phyloP scores from a whole-genome alignment of 2,888 invertebrate genomes.

The Apamea crenata region DNA sequence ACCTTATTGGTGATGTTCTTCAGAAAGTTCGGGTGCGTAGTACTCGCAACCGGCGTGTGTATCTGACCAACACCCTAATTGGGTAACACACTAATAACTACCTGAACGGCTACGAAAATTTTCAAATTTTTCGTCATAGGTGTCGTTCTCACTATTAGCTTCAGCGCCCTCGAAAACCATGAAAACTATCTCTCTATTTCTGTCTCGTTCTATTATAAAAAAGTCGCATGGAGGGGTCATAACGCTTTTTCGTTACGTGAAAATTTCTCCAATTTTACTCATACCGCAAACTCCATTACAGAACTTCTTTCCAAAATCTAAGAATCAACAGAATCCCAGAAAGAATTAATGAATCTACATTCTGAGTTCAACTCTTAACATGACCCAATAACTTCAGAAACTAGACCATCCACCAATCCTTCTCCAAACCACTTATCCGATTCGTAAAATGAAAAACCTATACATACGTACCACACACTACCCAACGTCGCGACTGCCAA shows the following conservation, averaged over 20 bases:
- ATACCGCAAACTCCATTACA: too few relatives aligned
- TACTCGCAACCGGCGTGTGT: neutral
- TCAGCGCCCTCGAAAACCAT: too few relatives aligned
- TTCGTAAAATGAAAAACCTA: conserved; percentile 25
- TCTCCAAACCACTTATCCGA: conserved; percentile 1
- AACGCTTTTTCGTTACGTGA: too few relatives aligned
- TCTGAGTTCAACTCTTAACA: neutral
- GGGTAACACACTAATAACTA: too few relatives aligned
- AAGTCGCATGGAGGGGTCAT: too few relatives aligned
- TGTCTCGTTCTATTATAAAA: too few relatives aligned
- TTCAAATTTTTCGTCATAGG: too few relatives aligned
- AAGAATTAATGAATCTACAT: neutral
- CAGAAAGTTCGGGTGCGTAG: neutral
- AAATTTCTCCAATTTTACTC: too few relatives aligned
- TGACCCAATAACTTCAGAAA: neutral
- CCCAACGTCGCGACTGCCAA: conserved; percentile 31
- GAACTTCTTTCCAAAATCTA: neutral
- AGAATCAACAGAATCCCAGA: neutral
- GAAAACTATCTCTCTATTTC: too few relatives aligned
- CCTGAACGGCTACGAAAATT: too few relatives aligned
- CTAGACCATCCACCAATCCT: neutral
- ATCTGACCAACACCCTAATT: neutral
- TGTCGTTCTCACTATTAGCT: too few relatives aligned
- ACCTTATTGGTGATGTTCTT: neutral
- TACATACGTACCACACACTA: neutral